phyloP scores from a whole-genome alignment of 2,888 invertebrate species.

The Geotrupes spiniger region DNA sequence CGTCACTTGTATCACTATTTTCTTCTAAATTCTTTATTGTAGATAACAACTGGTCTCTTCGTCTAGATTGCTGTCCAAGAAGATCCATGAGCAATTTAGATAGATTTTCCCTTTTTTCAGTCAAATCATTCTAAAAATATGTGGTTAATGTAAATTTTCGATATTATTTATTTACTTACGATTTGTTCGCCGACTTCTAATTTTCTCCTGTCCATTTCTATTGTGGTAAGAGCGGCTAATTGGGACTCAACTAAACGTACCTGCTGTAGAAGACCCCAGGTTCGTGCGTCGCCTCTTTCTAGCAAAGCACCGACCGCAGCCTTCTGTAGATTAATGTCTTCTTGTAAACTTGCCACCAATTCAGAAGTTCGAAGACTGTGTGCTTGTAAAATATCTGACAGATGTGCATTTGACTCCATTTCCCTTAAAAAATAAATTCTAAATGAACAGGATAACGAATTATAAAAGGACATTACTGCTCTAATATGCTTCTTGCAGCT shows the following conservation, averaged over 20 bases:
- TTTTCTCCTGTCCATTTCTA: conserved; percentile 70
- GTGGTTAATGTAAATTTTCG: too few relatives aligned
- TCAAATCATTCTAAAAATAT: conserved; percentile 58
- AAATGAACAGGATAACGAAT: conserved; percentile 1
- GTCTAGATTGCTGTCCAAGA: conserved; percentile 64
- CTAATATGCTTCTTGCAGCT: conserved; percentile 61
- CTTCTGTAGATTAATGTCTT: conserved; percentile 70
- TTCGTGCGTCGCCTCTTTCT: conserved; percentile 70
- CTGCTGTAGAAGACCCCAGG: conserved; percentile 75
- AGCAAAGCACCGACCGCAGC: conserved; percentile 69
- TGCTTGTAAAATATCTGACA: conserved; percentile 59
- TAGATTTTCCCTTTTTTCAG: conserved; percentile 65
- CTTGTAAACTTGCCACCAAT: conserved; percentile 60
- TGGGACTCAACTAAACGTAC: conserved; percentile 70
- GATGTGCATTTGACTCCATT: conserved; percentile 59
- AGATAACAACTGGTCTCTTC: conserved; percentile 63
- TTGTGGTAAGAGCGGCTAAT: conserved; percentile 66
- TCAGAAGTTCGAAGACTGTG: conserved; percentile 62
- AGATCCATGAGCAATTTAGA: conserved; percentile 67
- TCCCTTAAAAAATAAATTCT: conserved; percentile 50
- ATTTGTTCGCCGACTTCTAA: conserved; percentile 65
- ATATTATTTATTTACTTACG: too few relatives aligned
- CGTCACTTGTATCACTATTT: conserved; percentile 53
- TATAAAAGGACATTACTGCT: conserved; percentile 50
- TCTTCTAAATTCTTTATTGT: conserved; percentile 72